These are phyloP conservation scores for Physeter macrocephalus DNA, from an alignment of 2,113 vertebrate species.

Conservation along the genomic window DNA sequence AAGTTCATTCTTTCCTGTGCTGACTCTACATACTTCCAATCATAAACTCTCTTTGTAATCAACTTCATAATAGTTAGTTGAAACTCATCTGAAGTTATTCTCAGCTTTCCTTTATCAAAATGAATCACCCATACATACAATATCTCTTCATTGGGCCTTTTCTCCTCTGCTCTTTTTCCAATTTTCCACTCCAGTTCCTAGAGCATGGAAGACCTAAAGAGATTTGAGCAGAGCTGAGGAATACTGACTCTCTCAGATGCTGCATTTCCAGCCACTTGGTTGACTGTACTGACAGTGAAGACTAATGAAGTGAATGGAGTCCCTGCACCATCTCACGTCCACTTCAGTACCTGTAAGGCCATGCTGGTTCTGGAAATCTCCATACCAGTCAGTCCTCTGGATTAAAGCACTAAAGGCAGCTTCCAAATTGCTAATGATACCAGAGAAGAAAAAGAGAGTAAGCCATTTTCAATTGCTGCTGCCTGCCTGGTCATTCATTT, in stretches of 20 bases:
- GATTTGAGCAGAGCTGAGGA: neutral
- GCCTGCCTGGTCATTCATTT: neutral
- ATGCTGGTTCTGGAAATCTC: neutral
- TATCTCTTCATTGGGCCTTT: neutral
- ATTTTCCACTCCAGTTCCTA: neutral
- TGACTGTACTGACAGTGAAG: neutral
- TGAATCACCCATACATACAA: neutral
- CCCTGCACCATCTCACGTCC: neutral
- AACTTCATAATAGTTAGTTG: neutral
- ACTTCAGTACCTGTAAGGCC: neutral
- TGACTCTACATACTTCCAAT: neutral
- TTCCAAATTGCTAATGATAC: neutral
- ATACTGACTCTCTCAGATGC: neutral
- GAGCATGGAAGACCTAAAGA: neutral
- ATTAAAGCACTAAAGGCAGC: neutral
- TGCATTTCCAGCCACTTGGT: neutral
- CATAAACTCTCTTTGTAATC: neutral
- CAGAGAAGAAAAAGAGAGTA: neutral
- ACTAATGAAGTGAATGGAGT: neutral
- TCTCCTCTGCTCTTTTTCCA: neutral
- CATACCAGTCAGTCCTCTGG: neutral
- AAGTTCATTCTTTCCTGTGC: neutral
- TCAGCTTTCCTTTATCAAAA: neutral
- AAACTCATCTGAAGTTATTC: neutral
- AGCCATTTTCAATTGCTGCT: neutral